phyloP scores from a whole-genome alignment of 2,113 vertebrate genomes.

The Morone chrysops region DNA sequence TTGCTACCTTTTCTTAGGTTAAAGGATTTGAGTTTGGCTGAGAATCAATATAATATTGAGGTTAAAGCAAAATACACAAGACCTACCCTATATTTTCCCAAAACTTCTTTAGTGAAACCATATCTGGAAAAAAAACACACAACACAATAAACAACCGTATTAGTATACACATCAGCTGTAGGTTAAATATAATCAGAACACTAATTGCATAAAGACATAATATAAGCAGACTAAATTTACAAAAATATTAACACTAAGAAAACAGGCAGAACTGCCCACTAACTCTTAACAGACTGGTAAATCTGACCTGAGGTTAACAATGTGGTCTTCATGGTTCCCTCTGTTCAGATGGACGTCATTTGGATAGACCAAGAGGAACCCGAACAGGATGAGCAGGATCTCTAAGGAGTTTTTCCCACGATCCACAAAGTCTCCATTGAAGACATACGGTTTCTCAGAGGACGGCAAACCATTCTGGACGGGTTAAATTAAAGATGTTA shows the following conservation, averaged over 20 bases:
- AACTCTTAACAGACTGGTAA: neutral
- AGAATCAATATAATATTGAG: neutral
- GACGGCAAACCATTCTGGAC: constrained; percentile 94
- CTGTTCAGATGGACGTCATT: constrained; percentile 92
- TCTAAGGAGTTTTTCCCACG: constrained; percentile 93
- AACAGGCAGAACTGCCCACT: neutral
- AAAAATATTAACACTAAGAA: neutral
- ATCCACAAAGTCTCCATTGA: constrained; percentile 96
- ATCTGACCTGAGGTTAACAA: constrained; percentile 91
- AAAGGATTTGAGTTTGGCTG: neutral
- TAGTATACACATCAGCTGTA: neutral
- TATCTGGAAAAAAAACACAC: constrained; percentile 85
- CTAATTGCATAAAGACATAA: neutral
- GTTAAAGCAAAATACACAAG: constrained; percentile 7
- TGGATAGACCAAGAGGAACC: constrained; percentile 93
- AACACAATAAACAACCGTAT: constrained; percentile 1
- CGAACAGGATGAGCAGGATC: constrained; percentile 91
- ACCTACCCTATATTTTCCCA: constrained; percentile 92
- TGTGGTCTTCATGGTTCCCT: constrained; percentile 94
- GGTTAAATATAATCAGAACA: neutral
- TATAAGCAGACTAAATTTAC: neutral
- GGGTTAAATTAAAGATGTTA: neutral
- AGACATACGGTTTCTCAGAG: constrained; percentile 89
- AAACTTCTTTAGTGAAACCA: constrained; percentile 93
- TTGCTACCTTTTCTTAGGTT: no score